Percentiles rank a stretch among this genome's conserved stretches.
phyloP scores from a whole-genome alignment of 2,797 vertebrate species.

The Crypturellus tataupa region DNA sequence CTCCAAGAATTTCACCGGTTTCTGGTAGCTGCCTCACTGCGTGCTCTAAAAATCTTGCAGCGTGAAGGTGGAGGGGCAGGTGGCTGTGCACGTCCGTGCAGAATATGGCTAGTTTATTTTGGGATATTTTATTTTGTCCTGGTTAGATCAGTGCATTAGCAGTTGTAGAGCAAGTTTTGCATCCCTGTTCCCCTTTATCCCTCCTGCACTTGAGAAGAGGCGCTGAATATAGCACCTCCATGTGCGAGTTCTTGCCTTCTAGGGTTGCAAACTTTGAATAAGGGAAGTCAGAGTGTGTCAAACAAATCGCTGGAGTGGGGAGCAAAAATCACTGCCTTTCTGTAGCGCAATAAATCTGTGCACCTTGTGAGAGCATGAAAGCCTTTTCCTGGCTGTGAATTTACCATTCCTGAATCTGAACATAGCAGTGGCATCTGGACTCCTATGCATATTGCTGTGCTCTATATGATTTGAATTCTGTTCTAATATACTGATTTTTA shows the following conservation, averaged over 20 bases:
- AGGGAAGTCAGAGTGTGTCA: background rate
- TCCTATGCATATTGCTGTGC: background rate
- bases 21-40: constrained; percentile 12
- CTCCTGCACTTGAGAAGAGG: background rate
- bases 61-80: background rate
- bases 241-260: background rate
- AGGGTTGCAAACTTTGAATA: background rate
- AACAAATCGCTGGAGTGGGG: background rate
- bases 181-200: background rate
- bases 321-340: background rate
- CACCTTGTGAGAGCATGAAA: background rate
- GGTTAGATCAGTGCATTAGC: background rate
- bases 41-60: background rate
- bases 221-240: background rate
- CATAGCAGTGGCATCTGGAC: background rate
- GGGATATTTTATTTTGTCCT: background rate
- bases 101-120: background rate
- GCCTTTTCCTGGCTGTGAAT: background rate
- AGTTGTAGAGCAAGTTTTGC: background rate
- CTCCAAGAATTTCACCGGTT: constrained; percentile 39
- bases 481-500: background rate
- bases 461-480: background rate
- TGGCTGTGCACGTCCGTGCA: background rate
- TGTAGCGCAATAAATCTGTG: background rate
- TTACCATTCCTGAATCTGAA: background rate